Base-by-base conservation (phyloP, 2,113 vertebrate species). In the Eupsittula cactorum region DNA sequence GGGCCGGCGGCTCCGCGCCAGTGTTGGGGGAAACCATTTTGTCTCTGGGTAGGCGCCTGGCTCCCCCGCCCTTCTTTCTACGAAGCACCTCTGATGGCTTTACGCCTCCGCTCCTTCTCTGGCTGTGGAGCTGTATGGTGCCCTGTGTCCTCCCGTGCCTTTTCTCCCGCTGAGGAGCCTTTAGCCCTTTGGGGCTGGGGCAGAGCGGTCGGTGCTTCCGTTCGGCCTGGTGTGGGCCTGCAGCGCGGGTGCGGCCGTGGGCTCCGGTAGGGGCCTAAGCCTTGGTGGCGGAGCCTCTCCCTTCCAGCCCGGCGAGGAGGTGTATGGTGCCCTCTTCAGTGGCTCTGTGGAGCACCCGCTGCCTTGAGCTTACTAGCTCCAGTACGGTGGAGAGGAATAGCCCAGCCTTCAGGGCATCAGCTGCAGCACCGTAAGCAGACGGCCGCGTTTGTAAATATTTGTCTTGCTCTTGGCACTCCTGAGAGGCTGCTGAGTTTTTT, bases 1-100 rank as follows among this genome's bases (percentile, higher is more conserved):
- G 31, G 67, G 23, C 49, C 33, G 33, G 59, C 24, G 13, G 55
- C 35, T 50, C 65, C 31, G 57, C 63, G 47, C 65, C 41, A 20
- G 63, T 46, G 55, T n/a, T 28, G 47, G 47, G 29, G 44, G 79
- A 41, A 84, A 86, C 95, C 94, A 93, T 96, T 86, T 94, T 96
- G 92, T 87, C 10, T 82, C 4, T 41, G 77, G 47, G 19, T 31
- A 24, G 52, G n/a, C 16, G 18, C 35, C 14, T 4, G 29, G 57
- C 63, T 23, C 24, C 25, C 28, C 60, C 41, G 35, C 28, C 83
- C 18, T 42, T 21, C 17, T 13, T 16, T 13, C 3, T 4, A 29
- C 27, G 4, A 17, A 24, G 57, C n/a, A 2, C 10, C 8, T 10
- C 20, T 24, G 86, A 1, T 15, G 23, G 47, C 10, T 10, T 33